phyloP scores from a whole-genome alignment of 2,113 vertebrate species.

The Pluvialis apricaria region DNA sequence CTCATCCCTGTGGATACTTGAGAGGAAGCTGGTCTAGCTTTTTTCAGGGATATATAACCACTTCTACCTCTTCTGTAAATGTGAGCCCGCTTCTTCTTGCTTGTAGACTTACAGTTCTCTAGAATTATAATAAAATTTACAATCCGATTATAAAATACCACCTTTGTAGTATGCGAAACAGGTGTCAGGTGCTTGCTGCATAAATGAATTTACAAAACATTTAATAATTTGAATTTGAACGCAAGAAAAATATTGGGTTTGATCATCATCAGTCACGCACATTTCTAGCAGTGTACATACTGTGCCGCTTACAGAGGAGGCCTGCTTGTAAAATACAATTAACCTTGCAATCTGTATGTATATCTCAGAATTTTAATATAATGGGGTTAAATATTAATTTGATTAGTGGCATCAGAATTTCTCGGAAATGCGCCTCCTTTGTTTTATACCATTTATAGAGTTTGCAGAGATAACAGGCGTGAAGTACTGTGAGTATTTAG shows the following conservation, averaged over 20 bases:
- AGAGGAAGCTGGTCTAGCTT: not conserved
- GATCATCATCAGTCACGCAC: not conserved
- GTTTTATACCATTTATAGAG: accelerated
- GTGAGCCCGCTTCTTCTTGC: not conserved
- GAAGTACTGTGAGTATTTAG: not conserved
- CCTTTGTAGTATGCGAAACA: not conserved
- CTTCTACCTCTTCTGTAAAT: not conserved
- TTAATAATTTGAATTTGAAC: not conserved
- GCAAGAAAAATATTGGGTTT: not conserved
- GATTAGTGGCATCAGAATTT: not conserved
- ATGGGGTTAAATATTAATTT: not conserved
- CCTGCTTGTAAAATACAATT: not conserved
- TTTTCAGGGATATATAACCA: accelerated
- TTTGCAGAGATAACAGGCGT: not conserved
- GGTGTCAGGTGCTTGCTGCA: not conserved
- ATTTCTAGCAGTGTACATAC: accelerated
- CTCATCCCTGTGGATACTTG: accelerated
- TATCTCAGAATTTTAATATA: not conserved
- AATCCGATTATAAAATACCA: not conserved
- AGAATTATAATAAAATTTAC: not conserved
- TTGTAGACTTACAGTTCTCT: not conserved
- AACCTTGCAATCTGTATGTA: not conserved
- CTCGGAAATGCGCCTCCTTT: not conserved
- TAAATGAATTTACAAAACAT: not conserved
- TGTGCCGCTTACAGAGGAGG: not conserved